These are phyloP conservation scores for Chaetorhynchus papuensis DNA, from an alignment of 2,113 vertebrate genomes.

Conservation along the genomic window DNA sequence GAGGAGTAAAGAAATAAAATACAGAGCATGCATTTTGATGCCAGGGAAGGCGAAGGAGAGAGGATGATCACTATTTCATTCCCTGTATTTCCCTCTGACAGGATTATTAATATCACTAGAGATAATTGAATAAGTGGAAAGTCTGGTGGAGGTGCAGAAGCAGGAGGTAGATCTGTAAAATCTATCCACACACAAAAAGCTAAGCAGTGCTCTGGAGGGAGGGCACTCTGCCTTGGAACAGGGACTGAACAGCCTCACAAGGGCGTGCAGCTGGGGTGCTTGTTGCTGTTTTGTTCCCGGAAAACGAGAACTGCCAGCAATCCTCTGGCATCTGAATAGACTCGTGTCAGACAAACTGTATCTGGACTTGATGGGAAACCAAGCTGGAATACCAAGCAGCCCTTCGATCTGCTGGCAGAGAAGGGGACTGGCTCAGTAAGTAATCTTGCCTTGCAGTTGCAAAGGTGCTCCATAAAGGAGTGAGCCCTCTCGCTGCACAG, in stretches of 20 bases:
- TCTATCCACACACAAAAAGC: not conserved
- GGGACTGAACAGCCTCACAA: slow-evolving; percentile 15
- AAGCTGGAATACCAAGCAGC: slow-evolving; percentile 38
- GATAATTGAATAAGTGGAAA: not conserved
- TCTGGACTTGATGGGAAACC: not conserved
- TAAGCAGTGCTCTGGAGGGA: not conserved
- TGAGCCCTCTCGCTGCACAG: not conserved
- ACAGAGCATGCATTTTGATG: not conserved
- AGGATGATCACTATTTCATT: not conserved
- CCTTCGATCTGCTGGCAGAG: not conserved
- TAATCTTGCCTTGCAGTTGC: not conserved
- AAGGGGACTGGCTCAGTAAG: not conserved
- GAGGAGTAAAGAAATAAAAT: not conserved
- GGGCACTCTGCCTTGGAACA: slow-evolving; percentile 37
- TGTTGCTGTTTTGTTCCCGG: slow-evolving; percentile 38
- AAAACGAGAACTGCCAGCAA: slow-evolving; percentile 22
- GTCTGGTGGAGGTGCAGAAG: not conserved
- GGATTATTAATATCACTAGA: not conserved
- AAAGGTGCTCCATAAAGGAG: slow-evolving; percentile 21
- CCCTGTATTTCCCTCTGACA: not conserved
- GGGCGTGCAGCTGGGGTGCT: slow-evolving; percentile 42
- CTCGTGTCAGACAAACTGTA: slow-evolving; percentile 21
- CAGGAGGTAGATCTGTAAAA: slow-evolving; percentile 20
- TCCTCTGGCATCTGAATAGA: slow-evolving; percentile 37
- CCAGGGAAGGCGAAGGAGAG: not conserved